Conservation (phyloP, 2,888 invertebrate genomes). For the Catocala fraxini region DNA sequence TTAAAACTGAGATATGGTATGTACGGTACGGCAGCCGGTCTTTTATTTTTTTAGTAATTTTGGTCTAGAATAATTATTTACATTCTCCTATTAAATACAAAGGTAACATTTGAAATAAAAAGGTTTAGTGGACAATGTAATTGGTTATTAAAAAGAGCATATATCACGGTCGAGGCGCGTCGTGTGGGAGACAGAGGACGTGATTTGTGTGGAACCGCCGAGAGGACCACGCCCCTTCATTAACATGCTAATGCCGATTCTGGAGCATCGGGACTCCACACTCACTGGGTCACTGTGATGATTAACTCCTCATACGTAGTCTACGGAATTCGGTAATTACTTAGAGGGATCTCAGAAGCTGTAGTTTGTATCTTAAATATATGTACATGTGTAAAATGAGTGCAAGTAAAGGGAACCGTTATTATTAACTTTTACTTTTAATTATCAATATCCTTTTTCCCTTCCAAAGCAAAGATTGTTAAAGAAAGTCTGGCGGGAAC, state of each 20-base stretch:
- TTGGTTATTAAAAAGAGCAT: conserved; percentile 84
- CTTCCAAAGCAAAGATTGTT: background rate
- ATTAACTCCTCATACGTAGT: conserved; percentile 18
- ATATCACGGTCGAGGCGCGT: conserved; percentile 68
- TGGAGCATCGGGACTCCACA: conserved; percentile 63
- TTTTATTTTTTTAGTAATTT: too few relatives aligned
- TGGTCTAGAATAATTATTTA: conserved; percentile 4
- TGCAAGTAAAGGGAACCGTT: too few relatives aligned
- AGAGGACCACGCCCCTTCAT: conserved; percentile 78
- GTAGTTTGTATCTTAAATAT: background rate
- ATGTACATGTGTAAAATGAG: too few relatives aligned
- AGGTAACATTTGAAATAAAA: conserved; percentile 36
- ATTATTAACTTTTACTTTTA: too few relatives aligned
- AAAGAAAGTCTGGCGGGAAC: background rate
- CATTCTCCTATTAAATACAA: conserved; percentile 23
- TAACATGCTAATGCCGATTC: conserved; percentile 83
- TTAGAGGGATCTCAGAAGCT: background rate
- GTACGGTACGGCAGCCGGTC: too few relatives aligned
- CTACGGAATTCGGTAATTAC: conserved; percentile 4
- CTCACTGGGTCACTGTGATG: conserved; percentile 41
- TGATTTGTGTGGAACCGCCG: conserved; percentile 70
- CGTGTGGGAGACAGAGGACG: conserved; percentile 69
- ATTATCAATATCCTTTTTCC: too few relatives aligned
- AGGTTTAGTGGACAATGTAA: conserved; percentile 70
- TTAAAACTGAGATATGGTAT: too few relatives aligned